Evolutionary conservation across 2,797 vertebrate genomes (phyloP).

Genomic region (Hafferia zeledoni): DNA sequence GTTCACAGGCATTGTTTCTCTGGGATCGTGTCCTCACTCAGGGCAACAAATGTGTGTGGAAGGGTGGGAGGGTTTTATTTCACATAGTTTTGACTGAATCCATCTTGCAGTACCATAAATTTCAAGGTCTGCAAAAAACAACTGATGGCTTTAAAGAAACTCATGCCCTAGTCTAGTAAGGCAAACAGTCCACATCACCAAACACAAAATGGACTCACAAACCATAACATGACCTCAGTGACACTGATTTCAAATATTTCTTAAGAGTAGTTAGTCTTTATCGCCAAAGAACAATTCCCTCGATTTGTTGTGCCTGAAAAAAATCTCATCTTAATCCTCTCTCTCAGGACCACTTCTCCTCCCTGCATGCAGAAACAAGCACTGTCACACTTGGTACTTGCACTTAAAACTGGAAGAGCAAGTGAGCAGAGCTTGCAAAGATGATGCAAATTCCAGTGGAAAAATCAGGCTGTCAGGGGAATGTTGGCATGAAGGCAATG

Average conservation of each 20-base stretch:
- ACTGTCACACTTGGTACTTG: accelerated
- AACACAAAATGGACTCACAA: not conserved
- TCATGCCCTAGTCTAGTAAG: not conserved
- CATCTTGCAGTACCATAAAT: not conserved
- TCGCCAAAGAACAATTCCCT: not conserved
- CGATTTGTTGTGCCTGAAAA: not conserved
- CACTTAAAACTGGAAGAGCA: not conserved
- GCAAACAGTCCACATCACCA: not conserved
- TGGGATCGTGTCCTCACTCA: not conserved
- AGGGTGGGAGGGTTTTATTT: not conserved
- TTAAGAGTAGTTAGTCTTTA: not conserved
- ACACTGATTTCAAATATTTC: not conserved
- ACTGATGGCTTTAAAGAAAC: not conserved
- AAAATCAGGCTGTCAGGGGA: not conserved
- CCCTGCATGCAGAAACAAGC: not conserved
- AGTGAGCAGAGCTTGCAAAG: not conserved
- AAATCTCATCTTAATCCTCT: not conserved
- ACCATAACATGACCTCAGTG: accelerated
- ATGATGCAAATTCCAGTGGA: not conserved
- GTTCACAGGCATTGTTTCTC: not conserved
- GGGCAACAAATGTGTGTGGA: not conserved
- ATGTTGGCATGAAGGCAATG: accelerated
- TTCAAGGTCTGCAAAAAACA: not conserved
- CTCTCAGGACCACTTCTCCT: not conserved
- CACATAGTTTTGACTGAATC: not conserved